Evolutionary conservation across 2,113 vertebrate species (phyloP), one percentile per base, ranked within the genome.

Genomic region (Saccopteryx bilineata): DNA sequence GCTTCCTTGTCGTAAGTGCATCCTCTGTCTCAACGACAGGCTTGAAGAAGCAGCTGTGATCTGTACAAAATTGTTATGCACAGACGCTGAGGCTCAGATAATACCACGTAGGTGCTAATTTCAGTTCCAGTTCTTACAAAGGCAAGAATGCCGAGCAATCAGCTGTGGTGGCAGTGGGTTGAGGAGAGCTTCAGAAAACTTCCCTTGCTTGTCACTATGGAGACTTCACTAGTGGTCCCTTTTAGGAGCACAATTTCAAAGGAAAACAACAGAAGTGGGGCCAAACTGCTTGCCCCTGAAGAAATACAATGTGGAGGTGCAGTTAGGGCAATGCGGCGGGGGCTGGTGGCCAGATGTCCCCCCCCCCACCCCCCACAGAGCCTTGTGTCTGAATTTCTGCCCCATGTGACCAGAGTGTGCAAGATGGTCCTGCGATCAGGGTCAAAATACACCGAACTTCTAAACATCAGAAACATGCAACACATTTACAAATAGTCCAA

Each of bases 381-480:
- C 52, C 14, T 2, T 7, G 60, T 0, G 61, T 39, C 33, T 50
- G 81, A 14, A 0, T 5, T 2, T 39, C 39, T 26, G 11, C 21
- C 17, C 52, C 23, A 4, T 2, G 4, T 8, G 63, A 9, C 33
- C 63, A 1, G 5, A 0, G 24, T 6, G 26, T 4, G 31, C 1
- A 1, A 9, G 21, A 2, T 39, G 3, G 17, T 12, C 39, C 91
- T 7, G 54, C 2, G 39, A 28, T 15, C 24, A 54, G 52, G 21
- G 28, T 7, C 13, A 0, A 0, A 1, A 18, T 2, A 0, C 0
- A 5, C 31, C 63, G 68, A 68, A 5, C 52, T n/a, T 2, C 1
- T 5, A 19, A 5, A 68, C 17, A 2, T 7, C 1, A 18, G 33
- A 60, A 9, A 33, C 58, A 46, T 2, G 15, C 56, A 48, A 3